Conservation (phyloP, 1,140 invertebrate species). For the Leptinotarsa lineolata region DNA sequence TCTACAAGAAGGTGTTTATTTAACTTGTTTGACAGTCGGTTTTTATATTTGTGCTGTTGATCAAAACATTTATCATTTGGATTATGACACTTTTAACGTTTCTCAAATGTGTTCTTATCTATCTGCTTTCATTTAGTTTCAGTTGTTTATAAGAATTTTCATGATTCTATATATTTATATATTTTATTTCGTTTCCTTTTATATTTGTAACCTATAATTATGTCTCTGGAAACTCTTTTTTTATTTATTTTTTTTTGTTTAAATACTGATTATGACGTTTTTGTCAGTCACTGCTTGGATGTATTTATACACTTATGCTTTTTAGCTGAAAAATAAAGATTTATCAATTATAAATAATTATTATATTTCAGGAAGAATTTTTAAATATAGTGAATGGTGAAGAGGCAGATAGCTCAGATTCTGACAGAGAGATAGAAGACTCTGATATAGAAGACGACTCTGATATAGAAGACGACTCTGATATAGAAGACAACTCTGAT, state of each 20-base stretch:
- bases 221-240: background rate
- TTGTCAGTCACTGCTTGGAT: no score
- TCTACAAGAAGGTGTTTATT: no score
- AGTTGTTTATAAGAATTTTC: no score
- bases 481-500: constrained; percentile 52
- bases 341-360: background rate
- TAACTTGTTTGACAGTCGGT: no score
- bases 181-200: no score
- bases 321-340: background rate
- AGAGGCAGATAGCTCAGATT: constrained; percentile 62
- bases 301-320: no score
- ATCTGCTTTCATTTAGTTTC: no score
- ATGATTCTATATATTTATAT: no score
- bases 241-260: background rate
- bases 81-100: no score
- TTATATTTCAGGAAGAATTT: constrained; percentile 14
- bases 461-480: constrained; percentile 52
- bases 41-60: background rate
- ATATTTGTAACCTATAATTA: no score
- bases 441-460: constrained; percentile 42
- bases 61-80: background rate
- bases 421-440: constrained; percentile 58
- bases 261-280: no score
- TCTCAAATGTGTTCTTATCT: no score
- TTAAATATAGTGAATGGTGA: constrained; percentile 34